Evolutionary conservation across 2,797 vertebrate species (phyloP), one percentile per base, ranked within the genome.

Genomic region (Rousettus madagascariensis): DNA sequence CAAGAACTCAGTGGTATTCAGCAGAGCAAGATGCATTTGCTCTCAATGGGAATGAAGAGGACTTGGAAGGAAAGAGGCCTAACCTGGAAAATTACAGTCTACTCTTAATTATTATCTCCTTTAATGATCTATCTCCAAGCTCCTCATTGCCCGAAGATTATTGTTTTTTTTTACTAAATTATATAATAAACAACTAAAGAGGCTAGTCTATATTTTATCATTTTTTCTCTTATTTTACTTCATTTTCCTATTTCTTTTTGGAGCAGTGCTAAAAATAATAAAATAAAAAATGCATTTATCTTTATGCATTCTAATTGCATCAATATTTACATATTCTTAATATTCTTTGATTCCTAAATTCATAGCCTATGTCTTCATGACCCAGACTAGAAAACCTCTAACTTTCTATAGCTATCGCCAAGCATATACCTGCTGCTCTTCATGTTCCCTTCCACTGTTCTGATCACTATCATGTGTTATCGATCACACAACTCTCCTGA

Each of bases 181-280:
- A 38, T 28, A 10, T 77, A 49, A 82, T n/a, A 66, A 83, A 11
- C 33, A 78, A n/a, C 6, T 17, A 2, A 53, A 77, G 6, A 83
- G 2, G 17, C 10, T 6, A 6, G 15, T 30, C 8, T n/a, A 77
- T 9, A 66, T 57, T 71, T 72, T 55, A 53, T 20, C 5, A 71
- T 74, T 94, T 49, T 72, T 61, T 19, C 43, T n/a, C 33, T 83
- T 36, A n/a, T 33, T 88, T 79, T 74, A 53, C 15, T 71, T 66
- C 16, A 43, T 53, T 63, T 77, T 3, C 19, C 6, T 41, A 36
- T 86, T 72, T 82, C 19, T 66, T 86, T 71, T 41, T 51, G 38
- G 15, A 87, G 8, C 46, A 38, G 28, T n/a, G 33, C 10, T 89
- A 53, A 63, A 90, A 79, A 78, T 11, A 65, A 24, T 26, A 41